phyloP scores from a whole-genome alignment of 2,888 invertebrate species.

The Nomada hirtipes region DNA sequence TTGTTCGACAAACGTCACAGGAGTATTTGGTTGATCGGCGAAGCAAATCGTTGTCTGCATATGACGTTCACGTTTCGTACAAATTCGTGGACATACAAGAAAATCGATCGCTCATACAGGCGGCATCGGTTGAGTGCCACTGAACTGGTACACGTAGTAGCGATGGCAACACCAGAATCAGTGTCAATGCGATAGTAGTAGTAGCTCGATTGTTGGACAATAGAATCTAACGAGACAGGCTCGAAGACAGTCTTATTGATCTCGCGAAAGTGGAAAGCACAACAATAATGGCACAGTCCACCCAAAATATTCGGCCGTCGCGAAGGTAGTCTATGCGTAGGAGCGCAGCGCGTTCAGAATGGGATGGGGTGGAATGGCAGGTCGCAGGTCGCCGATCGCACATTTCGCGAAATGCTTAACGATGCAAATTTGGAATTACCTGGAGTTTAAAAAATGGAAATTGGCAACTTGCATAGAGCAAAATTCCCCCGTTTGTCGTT shows the following conservation, averaged over 20 bases:
- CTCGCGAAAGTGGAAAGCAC: constrained; percentile 57
- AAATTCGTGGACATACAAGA: neutral
- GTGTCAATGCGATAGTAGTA: constrained; percentile 39
- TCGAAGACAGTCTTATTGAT: constrained; percentile 80
- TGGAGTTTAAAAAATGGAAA: no score
- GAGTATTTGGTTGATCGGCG: neutral
- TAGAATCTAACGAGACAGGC: constrained; percentile 78
- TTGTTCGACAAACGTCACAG: no score
- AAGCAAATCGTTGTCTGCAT: neutral
- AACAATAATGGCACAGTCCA: constrained; percentile 32
- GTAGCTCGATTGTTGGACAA: constrained; percentile 80
- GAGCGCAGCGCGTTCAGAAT: constrained; percentile 11
- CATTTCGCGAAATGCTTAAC: no score
- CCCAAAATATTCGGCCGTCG: constrained; percentile 18
- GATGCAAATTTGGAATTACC: no score
- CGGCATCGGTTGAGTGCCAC: constrained; percentile 66
- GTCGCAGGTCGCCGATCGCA: no score
- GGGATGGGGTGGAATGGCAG: neutral
- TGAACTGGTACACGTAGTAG: constrained; percentile 49
- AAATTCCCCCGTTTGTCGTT: no score
- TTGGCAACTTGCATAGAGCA: no score
- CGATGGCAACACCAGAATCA: constrained; percentile 56
- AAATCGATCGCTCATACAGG: constrained; percentile 19
- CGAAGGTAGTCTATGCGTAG: neutral
- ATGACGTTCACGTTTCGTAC: neutral